Evolutionary conservation across 1,140 invertebrate species (phyloP).

Genomic region (Dolichoris vasculosae): DNA sequence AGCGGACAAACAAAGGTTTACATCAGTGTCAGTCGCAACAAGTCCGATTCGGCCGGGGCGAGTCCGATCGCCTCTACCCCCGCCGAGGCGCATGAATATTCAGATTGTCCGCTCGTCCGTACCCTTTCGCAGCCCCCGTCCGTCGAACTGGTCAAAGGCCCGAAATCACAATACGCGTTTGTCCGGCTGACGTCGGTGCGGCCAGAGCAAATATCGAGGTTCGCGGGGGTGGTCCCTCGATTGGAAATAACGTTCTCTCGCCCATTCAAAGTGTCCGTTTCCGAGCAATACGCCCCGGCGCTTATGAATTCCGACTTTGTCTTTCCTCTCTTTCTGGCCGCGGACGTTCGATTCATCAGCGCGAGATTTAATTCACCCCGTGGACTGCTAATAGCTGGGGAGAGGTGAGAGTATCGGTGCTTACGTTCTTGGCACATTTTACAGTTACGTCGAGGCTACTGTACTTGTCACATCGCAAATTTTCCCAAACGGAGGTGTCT

Average conservation of each 20-base stretch:
- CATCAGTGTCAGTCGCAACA: slow-evolving; percentile 76
- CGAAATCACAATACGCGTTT: slow-evolving; percentile 74
- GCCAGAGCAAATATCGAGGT: slow-evolving; percentile 33
- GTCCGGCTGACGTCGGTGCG: slow-evolving; percentile 61
- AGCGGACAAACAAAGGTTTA: slow-evolving; percentile 72
- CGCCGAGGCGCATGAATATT: slow-evolving; percentile 69
- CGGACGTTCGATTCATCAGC: not conserved
- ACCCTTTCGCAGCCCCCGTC: slow-evolving; percentile 28
- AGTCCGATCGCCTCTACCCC: slow-evolving; percentile 35
- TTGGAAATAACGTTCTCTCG: slow-evolving; percentile 47
- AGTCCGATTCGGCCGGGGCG: slow-evolving; percentile 65
- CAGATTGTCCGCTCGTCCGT: slow-evolving; percentile 55
- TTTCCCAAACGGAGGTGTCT: not conserved
- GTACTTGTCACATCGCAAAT: not conserved
- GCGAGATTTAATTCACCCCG: slow-evolving; percentile 38
- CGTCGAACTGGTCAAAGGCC: slow-evolving; percentile 68
- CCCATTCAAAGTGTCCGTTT: slow-evolving; percentile 52
- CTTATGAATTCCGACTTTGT: slow-evolving; percentile 22
- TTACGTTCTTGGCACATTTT: not conserved
- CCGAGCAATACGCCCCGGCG: not conserved
- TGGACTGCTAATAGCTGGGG: slow-evolving; percentile 4
- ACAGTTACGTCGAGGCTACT: not conserved
- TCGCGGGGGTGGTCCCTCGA: slow-evolving; percentile 29
- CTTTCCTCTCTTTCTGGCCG: not conserved
- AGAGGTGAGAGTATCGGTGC: not conserved